Conservation (phyloP, 2,113 vertebrate species). For the Oncorhynchus tshawytscha region DNA sequence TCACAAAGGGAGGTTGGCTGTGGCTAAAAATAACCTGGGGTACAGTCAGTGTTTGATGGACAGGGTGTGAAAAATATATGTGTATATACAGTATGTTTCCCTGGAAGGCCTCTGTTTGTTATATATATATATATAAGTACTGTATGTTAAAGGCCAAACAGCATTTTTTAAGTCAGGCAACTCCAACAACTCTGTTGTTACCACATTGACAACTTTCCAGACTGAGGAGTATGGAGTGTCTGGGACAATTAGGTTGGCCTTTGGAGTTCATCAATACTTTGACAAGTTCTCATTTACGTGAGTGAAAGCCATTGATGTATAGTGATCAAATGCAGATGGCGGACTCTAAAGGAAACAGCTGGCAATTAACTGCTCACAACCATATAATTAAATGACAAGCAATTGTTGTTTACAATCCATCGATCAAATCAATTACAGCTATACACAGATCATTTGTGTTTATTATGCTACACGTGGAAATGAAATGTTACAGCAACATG, state of each 20-base stretch:
- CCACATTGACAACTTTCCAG: neutral
- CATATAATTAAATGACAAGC: neutral
- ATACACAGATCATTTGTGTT: neutral
- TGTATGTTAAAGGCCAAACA: too few species aligned
- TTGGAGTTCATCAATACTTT: too few species aligned
- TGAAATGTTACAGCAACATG: too few species aligned
- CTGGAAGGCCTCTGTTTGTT: too few species aligned
- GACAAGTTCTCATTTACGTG: neutral
- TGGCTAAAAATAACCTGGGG: neutral
- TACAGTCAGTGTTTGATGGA: neutral
- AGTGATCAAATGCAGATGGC: neutral
- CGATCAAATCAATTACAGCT: neutral
- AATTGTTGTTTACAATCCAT: neutral
- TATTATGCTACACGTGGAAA: neutral
- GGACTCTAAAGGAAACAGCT: neutral
- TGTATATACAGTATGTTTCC: neutral
- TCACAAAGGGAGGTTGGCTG: constrained; percentile 4
- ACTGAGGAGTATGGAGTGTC: neutral
- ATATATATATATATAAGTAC: too few species aligned
- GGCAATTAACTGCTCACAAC: neutral
- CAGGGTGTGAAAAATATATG: neutral
- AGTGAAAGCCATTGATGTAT: neutral
- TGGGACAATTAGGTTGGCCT: too few species aligned
- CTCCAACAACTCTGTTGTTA: neutral
- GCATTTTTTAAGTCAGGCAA: too few species aligned